Conservation (phyloP, 2,113 vertebrate genomes). For the Brachypteracias leptosomus region DNA sequence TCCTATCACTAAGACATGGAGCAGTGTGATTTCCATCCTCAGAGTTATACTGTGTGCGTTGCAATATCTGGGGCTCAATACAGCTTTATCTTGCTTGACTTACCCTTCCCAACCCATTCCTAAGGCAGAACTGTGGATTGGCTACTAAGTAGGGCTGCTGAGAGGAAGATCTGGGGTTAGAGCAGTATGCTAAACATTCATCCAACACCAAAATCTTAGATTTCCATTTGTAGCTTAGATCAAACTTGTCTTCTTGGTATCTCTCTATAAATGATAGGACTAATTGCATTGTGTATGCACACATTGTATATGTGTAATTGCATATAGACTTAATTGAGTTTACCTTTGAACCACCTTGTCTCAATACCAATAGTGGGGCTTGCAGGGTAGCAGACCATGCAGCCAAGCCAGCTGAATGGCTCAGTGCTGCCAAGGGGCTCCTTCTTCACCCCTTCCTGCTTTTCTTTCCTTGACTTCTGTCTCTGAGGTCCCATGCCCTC, state of each 20-base stretch:
- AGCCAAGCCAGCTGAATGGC: not conserved
- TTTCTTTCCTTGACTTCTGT: not conserved
- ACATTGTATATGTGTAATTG: not conserved
- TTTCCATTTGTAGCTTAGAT: not conserved
- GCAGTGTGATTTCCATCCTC: not conserved
- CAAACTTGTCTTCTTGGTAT: not conserved
- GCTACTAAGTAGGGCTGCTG: not conserved
- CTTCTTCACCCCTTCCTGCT: not conserved
- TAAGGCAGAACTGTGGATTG: not conserved
- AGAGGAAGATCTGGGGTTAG: not conserved
- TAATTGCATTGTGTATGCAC: not conserved
- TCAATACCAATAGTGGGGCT: fast-evolving
- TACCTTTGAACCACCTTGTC: not conserved
- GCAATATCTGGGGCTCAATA: not conserved
- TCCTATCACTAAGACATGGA: not conserved
- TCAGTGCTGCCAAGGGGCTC: not conserved
- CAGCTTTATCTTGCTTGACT: not conserved
- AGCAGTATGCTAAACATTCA: not conserved
- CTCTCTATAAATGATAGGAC: not conserved
- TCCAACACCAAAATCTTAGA: not conserved
- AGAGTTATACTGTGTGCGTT: not conserved
- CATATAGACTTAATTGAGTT: not conserved
- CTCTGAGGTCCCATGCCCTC: not conserved
- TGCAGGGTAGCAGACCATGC: not conserved
- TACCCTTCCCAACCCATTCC: not conserved